These are phyloP conservation scores for Orius laevigatus DNA, from an alignment of 1,140 invertebrate species.

Conservation along the genomic window DNA sequence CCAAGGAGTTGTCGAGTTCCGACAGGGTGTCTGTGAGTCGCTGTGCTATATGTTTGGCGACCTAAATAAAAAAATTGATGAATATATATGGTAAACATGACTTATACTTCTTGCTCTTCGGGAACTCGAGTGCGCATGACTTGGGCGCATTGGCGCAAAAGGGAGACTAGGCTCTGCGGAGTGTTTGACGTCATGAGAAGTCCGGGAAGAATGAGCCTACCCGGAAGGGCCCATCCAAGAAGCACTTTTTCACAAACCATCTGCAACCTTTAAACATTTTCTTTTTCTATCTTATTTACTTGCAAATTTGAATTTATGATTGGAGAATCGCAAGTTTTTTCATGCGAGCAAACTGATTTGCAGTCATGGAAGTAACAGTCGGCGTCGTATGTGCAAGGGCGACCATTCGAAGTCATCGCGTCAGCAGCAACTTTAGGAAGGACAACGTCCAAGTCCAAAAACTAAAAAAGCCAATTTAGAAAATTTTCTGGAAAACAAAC, in stretches of 20 bases:
- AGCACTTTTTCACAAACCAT: conserved; percentile 45
- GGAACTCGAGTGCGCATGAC: conserved; percentile 16
- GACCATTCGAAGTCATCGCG: conserved; percentile 28
- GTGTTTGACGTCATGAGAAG: conserved; percentile 38
- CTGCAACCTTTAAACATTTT: conserved; percentile 24
- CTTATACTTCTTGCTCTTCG: neutral
- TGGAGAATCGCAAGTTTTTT: conserved; percentile 32
- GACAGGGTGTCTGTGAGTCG: neutral
- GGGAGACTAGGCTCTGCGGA: conserved; percentile 32
- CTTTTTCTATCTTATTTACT: conserved; percentile 23
- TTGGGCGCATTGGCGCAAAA: conserved; percentile 38
- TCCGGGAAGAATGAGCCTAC: conserved; percentile 39
- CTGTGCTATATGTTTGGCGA: neutral
- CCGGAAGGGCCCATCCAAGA: conserved; percentile 39
- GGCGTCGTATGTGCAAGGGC: conserved; percentile 32
- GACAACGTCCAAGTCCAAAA: conserved; percentile 40
- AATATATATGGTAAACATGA: neutral
- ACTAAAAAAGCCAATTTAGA: conserved; percentile 35
- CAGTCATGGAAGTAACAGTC: conserved; percentile 52
- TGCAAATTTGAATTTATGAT: conserved; percentile 46
- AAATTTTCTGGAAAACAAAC: too few species aligned
- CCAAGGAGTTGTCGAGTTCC: conserved; percentile 1
- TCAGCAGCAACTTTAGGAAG: conserved; percentile 31
- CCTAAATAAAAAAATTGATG: neutral
- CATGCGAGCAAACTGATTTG: conserved; percentile 33